Evolutionary conservation across 64 coral and sea anemone genomes (phyloP).

Genomic region (Montipora capricornis): DNA sequence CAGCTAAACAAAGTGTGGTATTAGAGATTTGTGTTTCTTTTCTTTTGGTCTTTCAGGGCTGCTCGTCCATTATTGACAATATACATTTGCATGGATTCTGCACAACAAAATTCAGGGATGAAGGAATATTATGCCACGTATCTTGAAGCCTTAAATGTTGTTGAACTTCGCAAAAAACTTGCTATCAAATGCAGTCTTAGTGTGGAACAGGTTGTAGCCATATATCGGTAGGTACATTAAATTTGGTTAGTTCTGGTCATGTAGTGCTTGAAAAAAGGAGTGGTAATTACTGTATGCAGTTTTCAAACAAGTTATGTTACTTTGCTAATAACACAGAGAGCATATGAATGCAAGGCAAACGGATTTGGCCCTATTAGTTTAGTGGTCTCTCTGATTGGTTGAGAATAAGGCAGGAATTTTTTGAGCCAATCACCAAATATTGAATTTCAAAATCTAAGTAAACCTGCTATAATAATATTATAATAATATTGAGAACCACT

Average conservation of each 20-base stretch:
- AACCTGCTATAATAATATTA: too few species aligned
- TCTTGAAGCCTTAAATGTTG: slow-evolving; percentile 79
- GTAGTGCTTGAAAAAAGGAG: background rate
- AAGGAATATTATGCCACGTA: slow-evolving; percentile 96
- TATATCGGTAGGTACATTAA: slow-evolving; percentile 74
- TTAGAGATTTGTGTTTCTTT: background rate
- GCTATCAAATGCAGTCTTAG: slow-evolving; percentile 78
- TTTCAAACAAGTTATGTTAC: too few species aligned
- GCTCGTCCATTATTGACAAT: slow-evolving; percentile 89
- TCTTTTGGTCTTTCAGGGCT: slow-evolving; percentile 44
- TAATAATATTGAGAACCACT: too few species aligned
- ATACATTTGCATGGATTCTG: slow-evolving; percentile 92
- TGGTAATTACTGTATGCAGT: too few species aligned
- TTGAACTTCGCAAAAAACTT: slow-evolving; percentile 85
- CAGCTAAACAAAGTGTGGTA: too few species aligned
- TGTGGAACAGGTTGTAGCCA: slow-evolving; percentile 79
- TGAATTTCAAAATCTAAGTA: too few species aligned
- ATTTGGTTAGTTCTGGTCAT: background rate
- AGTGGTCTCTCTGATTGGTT: too few species aligned
- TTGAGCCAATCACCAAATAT: too few species aligned
- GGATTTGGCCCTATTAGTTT: too few species aligned
- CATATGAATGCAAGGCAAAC: too few species aligned
- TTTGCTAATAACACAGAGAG: too few species aligned
- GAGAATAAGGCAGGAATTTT: too few species aligned
- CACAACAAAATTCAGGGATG: slow-evolving; percentile 92